Evolutionary conservation across 2,888 invertebrate species (phyloP).

Genomic region (Stegophylla sp.): DNA sequence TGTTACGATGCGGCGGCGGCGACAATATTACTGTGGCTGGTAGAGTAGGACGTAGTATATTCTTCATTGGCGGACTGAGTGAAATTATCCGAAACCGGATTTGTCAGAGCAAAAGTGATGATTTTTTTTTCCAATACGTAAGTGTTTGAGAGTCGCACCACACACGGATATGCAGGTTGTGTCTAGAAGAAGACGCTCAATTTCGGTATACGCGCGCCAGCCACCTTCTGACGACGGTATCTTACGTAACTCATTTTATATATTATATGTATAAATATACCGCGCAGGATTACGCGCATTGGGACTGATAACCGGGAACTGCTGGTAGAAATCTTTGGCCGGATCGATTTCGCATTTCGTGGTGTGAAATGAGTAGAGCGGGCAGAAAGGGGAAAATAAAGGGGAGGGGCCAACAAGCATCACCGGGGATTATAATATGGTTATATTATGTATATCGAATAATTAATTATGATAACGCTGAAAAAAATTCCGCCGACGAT

Average conservation of each 20-base stretch:
- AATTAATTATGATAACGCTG: too few relatives aligned
- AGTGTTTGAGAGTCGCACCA: background rate
- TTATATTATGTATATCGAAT: too few relatives aligned
- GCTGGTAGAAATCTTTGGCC: background rate
- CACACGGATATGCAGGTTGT: background rate
- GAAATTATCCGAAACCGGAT: conserved; percentile 50
- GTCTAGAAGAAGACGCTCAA: background rate
- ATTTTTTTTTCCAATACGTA: background rate
- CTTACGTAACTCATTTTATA: conserved; percentile 16
- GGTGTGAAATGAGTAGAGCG: too few relatives aligned
- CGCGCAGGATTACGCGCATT: background rate
- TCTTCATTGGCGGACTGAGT: conserved; percentile 21
- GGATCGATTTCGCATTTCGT: background rate
- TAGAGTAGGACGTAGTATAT: too few relatives aligned
- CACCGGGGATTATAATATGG: too few relatives aligned
- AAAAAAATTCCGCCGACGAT: too few relatives aligned
- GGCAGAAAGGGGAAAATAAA: too few relatives aligned
- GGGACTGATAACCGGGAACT: conserved; percentile 7
- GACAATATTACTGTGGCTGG: background rate
- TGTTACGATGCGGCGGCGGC: background rate
- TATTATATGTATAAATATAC: background rate
- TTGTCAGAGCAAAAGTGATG: conserved; percentile 4
- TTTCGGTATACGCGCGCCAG: background rate
- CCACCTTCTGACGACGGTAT: background rate
- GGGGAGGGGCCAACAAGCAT: too few relatives aligned